These are phyloP conservation scores for Drosophila orena DNA, from an alignment of 1,140 invertebrate genomes.

Conservation along the genomic window DNA sequence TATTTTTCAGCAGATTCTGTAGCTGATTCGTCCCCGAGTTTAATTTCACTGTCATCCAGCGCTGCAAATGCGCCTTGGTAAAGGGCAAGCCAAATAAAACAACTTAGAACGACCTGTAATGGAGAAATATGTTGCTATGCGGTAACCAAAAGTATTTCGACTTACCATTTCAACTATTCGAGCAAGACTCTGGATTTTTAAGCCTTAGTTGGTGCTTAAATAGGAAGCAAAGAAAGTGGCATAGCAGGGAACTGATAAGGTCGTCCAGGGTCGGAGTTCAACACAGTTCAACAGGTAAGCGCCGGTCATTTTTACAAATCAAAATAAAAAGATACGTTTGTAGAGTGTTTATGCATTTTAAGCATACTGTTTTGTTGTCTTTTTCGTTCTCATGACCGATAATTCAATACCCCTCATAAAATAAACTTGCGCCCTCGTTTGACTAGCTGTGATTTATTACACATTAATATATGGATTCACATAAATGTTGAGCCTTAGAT, in stretches of 20 bases:
- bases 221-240: background rate
- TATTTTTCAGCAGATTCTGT: background rate
- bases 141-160: background rate
- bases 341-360: background rate
- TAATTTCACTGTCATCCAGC: background rate
- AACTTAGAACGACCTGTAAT: background rate
- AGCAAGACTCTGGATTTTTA: background rate
- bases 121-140: background rate
- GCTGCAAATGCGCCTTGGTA: background rate
- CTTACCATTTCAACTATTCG: constrained; percentile 10
- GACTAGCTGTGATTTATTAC: constrained; percentile 58
- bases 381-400: background rate
- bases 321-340: background rate
- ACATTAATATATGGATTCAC: constrained; percentile 55
- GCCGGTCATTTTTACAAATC: background rate
- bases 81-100: background rate
- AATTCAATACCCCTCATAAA: background rate
- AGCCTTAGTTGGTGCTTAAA: background rate
- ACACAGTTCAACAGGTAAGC: background rate
- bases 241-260: background rate
- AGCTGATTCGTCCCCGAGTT: background rate
- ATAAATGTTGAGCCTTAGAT: constrained; percentile 57
- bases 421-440: background rate
- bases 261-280: constrained; percentile 3
- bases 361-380: background rate